These are phyloP conservation scores for Pan troglodytes DNA, from an alignment of 2,113 vertebrate species.

Conservation along the genomic window NHGRI_mPanTro3-v2.1_pri NC_072416.2:28988001-28988500, in stretches of 20 bases:
- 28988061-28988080: background rate
- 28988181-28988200: background rate
- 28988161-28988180: background rate
- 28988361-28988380: background rate
- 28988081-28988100: background rate
- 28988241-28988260: accelerated
- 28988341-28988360: background rate
- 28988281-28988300: background rate
- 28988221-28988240: background rate
- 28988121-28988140: accelerated
- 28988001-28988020: background rate
- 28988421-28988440: background rate
- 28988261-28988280: accelerated
- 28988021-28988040: background rate
- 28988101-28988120: background rate
- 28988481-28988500: background rate
- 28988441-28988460: accelerated
- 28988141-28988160: accelerated
- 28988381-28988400: background rate
- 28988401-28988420: background rate
- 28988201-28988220: accelerated
- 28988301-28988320: background rate
- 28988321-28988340: background rate
- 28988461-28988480: background rate
- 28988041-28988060: background rate